Conservation (phyloP, 2,797 vertebrate genomes). For the Crypturellus tataupa region DNA sequence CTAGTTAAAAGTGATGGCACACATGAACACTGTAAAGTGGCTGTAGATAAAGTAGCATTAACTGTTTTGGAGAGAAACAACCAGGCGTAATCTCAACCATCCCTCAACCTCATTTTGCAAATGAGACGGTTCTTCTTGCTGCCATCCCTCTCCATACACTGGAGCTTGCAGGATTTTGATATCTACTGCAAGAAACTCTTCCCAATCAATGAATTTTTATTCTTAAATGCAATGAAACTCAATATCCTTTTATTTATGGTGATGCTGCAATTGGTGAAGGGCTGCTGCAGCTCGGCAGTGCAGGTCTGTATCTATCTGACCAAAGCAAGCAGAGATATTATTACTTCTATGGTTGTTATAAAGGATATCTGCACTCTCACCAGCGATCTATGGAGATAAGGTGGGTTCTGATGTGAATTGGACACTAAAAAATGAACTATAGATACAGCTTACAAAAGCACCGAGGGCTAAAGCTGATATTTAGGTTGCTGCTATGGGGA, state of each 20-base stretch:
- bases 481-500: background rate
- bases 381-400: background rate
- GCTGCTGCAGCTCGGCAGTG: background rate
- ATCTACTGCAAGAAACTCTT: background rate
- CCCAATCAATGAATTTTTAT: background rate
- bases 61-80: background rate
- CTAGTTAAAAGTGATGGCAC: accelerated
- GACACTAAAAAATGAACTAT: background rate
- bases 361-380: background rate
- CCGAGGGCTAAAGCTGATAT: background rate
- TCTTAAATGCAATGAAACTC: background rate
- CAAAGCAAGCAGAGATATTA: background rate
- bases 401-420: accelerated
- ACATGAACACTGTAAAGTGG: accelerated
- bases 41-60: accelerated
- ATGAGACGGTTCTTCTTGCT: background rate
- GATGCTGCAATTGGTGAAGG: accelerated
- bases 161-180: background rate
- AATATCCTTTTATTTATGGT: background rate
- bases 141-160: background rate
- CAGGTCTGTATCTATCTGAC: background rate
- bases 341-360: background rate
- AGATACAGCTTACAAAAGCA: background rate
- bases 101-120: accelerated
- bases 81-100: background rate